Percentiles rank a stretch among this genome's conserved stretches.
phyloP scores from a whole-genome alignment of 2,113 vertebrate genomes.

The Pygoscelis adeliae region DNA sequence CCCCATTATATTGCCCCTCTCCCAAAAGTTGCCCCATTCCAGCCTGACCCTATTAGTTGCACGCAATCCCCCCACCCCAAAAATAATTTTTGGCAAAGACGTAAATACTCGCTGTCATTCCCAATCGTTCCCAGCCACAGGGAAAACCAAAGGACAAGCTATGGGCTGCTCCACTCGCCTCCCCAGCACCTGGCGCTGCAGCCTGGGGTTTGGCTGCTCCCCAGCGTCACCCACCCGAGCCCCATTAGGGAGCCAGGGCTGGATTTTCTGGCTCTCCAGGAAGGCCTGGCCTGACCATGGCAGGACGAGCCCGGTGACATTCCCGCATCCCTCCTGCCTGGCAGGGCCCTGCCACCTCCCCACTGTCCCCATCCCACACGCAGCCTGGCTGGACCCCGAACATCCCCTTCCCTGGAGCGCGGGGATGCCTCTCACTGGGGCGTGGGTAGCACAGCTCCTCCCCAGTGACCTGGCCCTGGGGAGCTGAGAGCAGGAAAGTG shows the following conservation, averaged over 20 bases:
- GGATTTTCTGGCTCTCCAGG: conserved; percentile 48
- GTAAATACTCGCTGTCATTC: rapidly evolving
- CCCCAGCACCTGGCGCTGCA: rapidly evolving
- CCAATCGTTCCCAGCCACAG: background rate
- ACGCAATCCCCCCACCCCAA: rapidly evolving
- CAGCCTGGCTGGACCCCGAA: background rate
- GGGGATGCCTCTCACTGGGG: background rate
- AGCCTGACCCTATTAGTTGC: background rate
- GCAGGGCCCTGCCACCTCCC: rapidly evolving
- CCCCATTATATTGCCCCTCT: background rate
- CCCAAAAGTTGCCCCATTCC: background rate
- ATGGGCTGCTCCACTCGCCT: background rate
- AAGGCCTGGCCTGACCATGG: background rate
- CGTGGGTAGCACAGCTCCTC: background rate
- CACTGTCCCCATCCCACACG: rapidly evolving
- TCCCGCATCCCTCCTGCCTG: background rate
- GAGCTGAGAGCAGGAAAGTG: background rate
- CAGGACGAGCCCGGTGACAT: background rate
- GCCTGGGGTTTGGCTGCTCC: background rate
- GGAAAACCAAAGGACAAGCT: background rate
- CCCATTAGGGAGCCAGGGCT: background rate
- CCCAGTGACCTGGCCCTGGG: background rate
- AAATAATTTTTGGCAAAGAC: background rate
- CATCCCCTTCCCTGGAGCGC: background rate
- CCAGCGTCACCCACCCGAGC: background rate